Evolutionary conservation across 2,888 invertebrate species (phyloP).

Genomic region (Lamellibrachia satsuma): DNA sequence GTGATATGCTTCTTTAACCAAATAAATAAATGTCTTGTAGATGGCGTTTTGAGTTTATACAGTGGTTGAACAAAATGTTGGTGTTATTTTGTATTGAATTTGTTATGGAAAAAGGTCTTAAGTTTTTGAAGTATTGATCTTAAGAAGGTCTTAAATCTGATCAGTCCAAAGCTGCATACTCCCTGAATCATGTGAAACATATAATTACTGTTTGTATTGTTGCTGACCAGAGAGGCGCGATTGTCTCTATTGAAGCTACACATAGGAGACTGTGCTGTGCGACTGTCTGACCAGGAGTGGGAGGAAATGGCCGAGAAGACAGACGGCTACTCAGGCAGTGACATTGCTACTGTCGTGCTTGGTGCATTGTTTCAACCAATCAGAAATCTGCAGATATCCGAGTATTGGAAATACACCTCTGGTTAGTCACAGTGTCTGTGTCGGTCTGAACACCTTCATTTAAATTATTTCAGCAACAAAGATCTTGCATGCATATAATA

Average conservation of each 20-base stretch:
- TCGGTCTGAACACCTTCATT: neutral
- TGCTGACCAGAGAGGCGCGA: slow-evolving; percentile 51
- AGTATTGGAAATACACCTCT: slow-evolving; percentile 48
- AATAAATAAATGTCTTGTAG: too few relatives aligned
- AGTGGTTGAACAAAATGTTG: too few relatives aligned
- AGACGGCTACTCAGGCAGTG: slow-evolving; percentile 71
- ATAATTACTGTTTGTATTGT: neutral
- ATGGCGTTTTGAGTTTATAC: too few relatives aligned
- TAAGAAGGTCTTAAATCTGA: too few relatives aligned
- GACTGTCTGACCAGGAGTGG: slow-evolving; percentile 63
- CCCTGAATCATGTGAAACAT: neutral
- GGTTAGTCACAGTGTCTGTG: slow-evolving; percentile 36
- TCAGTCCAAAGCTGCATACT: too few relatives aligned
- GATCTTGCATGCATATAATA: neutral
- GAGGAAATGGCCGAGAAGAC: slow-evolving; percentile 65
- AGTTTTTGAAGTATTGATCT: too few relatives aligned
- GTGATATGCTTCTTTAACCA: too few relatives aligned
- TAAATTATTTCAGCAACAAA: neutral
- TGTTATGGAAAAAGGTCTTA: too few relatives aligned
- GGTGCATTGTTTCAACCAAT: slow-evolving; percentile 68
- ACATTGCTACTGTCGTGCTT: slow-evolving; percentile 68
- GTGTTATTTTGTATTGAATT: too few relatives aligned
- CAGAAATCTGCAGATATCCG: slow-evolving; percentile 65
- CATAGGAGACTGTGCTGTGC: slow-evolving; percentile 47
- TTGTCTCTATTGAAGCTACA: slow-evolving; percentile 57